These are phyloP conservation scores for Liodrosophila aerea DNA, from an alignment of 2,888 invertebrate genomes.

Conservation along the genomic window DNA sequence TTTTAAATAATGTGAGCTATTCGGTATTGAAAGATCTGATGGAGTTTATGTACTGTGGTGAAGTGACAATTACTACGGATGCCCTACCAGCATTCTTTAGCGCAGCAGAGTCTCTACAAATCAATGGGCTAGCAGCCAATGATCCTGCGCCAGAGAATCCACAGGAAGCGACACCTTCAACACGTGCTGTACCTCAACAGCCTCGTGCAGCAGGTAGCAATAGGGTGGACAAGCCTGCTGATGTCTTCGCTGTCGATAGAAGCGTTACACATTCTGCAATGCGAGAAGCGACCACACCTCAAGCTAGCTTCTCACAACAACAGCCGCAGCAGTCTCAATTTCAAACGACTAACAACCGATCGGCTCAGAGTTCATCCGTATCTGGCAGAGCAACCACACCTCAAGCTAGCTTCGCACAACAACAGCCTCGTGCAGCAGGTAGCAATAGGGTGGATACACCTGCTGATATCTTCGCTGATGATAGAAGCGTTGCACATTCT, in stretches of 20 bases:
- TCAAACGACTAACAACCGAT: conserved; percentile 78
- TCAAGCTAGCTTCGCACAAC: too few species aligned
- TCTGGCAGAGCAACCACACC: conserved; percentile 67
- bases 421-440: conserved; percentile 79
- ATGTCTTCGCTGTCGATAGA: conserved; percentile 85
- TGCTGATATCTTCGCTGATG: conserved; percentile 86
- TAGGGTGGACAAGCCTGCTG: conserved; percentile 86
- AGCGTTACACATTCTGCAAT: conserved; percentile 83
- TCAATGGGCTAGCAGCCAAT: conserved; percentile 87
- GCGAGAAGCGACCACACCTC: conserved; percentile 82
- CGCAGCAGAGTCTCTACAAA: conserved; percentile 88
- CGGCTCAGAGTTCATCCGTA: conserved; percentile 78
- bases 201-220: conserved; percentile 82
- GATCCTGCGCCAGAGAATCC: conserved; percentile 86
- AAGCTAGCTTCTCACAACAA: conserved; percentile 76
- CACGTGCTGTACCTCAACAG: conserved; percentile 82
- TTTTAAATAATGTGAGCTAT: conserved; percentile 88
- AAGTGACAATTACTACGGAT: conserved; percentile 89
- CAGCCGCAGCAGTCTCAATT: conserved; percentile 46
- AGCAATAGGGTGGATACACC: conserved; percentile 85
- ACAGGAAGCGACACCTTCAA: conserved; percentile 86
- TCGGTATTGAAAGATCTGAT: conserved; percentile 87
- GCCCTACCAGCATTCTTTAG: conserved; percentile 88
- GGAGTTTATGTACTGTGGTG: conserved; percentile 89
- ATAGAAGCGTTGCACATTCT: conserved; percentile 82